Evolutionary conservation across 2,888 invertebrate species (phyloP).

Genomic region (Eupithecia subfuscata): DNA sequence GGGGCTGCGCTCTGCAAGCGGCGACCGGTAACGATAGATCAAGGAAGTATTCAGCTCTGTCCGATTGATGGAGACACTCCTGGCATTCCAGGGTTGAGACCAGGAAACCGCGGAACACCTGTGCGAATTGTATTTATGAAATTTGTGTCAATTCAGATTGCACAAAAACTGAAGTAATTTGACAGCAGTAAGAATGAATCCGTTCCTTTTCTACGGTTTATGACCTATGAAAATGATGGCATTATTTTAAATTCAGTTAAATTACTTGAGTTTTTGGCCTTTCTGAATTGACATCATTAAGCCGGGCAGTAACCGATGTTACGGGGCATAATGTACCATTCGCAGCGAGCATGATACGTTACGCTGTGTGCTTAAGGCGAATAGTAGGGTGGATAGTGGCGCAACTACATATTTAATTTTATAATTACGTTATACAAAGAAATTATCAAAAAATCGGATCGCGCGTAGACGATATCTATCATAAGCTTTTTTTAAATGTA

Average conservation of each 20-base stretch:
- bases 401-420: too few relatives aligned
- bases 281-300: too few relatives aligned
- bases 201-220: neutral
- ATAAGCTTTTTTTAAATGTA: too few relatives aligned
- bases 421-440: too few relatives aligned
- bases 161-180: neutral
- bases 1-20: conserved; percentile 89
- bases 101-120: conserved; percentile 95
- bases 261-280: neutral
- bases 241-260: neutral
- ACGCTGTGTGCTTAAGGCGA: too few relatives aligned
- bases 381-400: too few relatives aligned
- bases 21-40: conserved; percentile 97
- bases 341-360: too few relatives aligned
- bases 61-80: conserved; percentile 93
- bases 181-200: neutral
- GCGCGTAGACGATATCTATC: too few relatives aligned
- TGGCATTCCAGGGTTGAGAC: conserved; percentile 95
- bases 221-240: neutral
- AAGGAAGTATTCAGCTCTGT: conserved; percentile 95
- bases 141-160: neutral
- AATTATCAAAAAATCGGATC: too few relatives aligned
- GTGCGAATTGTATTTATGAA: conserved; percentile 21
- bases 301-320: too few relatives aligned
- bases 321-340: too few relatives aligned